Conservation (phyloP, 2,797 vertebrate genomes). For the Crenuchus spilurus region DNA sequence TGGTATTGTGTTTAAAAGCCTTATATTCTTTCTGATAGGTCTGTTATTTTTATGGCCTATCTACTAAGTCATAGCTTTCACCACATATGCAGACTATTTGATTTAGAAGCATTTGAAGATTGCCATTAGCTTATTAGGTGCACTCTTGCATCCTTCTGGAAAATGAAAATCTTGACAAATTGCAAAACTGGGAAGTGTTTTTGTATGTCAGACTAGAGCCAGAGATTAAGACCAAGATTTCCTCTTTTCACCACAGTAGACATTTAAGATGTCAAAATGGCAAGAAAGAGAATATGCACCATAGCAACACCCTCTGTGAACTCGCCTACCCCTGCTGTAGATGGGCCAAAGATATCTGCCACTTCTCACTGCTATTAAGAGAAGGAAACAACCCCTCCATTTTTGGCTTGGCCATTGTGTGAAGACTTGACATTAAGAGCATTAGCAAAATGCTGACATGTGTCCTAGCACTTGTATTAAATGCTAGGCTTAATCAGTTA, state of each 20-base stretch:
- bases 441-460: slow-evolving; percentile 3
- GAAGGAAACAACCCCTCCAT: not conserved
- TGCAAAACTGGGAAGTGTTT: not conserved
- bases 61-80: not conserved
- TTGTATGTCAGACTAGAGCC: not conserved
- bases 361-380: not conserved
- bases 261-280: not conserved
- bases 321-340: not conserved
- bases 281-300: not conserved
- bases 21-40: no score
- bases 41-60: not conserved
- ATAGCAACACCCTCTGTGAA: not conserved
- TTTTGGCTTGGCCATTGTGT: not conserved
- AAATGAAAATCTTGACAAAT: not conserved
- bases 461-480: no score
- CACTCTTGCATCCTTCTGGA: not conserved
- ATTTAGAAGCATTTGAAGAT: not conserved
- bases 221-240: no score
- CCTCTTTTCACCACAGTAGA: not conserved
- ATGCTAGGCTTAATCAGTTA: no score
- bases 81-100: not conserved
- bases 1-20: not conserved
- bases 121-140: not conserved
- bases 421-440: not conserved
- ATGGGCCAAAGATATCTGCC: not conserved